These are phyloP conservation scores for Pseudois nayaur DNA, from an alignment of 2,113 vertebrate genomes.

Conservation along the genomic window DNA sequence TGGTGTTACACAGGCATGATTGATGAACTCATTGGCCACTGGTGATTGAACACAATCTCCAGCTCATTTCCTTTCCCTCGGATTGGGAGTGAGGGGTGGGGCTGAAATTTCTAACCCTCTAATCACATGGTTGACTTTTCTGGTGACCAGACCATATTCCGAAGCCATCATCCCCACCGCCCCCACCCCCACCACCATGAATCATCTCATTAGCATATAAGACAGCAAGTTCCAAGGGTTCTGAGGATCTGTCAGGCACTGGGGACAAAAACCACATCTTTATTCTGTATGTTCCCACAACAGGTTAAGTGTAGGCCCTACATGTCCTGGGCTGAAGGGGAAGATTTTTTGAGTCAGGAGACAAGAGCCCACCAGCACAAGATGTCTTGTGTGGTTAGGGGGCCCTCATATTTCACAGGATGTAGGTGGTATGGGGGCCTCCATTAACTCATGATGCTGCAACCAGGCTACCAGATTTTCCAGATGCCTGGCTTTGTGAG, in stretches of 20 bases:
- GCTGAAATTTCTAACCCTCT: background rate
- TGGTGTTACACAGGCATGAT: background rate
- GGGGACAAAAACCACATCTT: background rate
- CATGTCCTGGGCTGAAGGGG: background rate
- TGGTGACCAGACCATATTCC: background rate
- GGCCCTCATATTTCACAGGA: background rate
- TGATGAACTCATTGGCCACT: background rate
- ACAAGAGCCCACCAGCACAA: background rate
- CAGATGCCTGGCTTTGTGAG: background rate
- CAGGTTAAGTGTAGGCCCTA: background rate
- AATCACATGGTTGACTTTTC: background rate
- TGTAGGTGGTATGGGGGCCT: background rate
- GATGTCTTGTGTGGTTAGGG: background rate
- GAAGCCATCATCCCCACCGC: background rate
- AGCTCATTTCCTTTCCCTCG: background rate
- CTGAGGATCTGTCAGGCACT: background rate
- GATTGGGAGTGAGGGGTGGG: background rate
- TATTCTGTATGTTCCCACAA: background rate
- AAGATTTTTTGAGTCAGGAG: background rate
- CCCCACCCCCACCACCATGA: rapidly evolving
- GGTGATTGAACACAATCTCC: background rate
- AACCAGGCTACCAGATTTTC: background rate
- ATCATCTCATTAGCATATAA: background rate
- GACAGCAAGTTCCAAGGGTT: background rate
- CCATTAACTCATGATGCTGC: background rate